Percentiles rank a stretch among this genome's conserved stretches.
Conservation (phyloP, 35 echinoderm and acorn worm species). For the Stichopus chloronotus region DNA sequence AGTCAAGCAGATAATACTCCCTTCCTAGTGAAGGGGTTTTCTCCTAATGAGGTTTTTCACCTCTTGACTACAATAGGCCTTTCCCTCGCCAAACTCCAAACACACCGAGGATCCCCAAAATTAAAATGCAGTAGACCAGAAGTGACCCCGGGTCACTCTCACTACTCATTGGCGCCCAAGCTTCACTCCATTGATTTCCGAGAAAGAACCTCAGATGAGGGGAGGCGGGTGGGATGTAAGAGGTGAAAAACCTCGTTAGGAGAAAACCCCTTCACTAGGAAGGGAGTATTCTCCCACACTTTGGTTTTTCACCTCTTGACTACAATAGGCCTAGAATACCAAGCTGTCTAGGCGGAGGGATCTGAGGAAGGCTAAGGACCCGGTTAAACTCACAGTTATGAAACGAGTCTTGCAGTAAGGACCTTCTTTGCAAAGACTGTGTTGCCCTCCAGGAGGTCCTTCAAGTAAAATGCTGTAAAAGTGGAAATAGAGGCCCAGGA, state of each 20-base stretch:
- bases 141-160: no score
- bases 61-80: no score
- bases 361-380: constrained; percentile 14
- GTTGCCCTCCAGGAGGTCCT: not conserved
- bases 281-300: no score
- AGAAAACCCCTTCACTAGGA: no score
- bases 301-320: no score
- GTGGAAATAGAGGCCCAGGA: not conserved
- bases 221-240: not conserved
- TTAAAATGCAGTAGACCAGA: no score
- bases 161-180: constrained; percentile 14
- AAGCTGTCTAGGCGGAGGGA: no score
- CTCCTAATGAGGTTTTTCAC: no score
- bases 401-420: not conserved
- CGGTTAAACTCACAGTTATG: not conserved
- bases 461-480: not conserved
- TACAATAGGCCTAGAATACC: no score
- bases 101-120: no score
- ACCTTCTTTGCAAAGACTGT: not conserved
- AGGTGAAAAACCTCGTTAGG: not conserved
- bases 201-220: not conserved
- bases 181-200: not conserved
- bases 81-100: no score
- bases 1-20: not conserved
- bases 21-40: not conserved